Percentiles rank a stretch among this genome's conserved stretches.
phyloP scores from a whole-genome alignment of 2,797 vertebrate species.

The Emys orbicularis region DNA sequence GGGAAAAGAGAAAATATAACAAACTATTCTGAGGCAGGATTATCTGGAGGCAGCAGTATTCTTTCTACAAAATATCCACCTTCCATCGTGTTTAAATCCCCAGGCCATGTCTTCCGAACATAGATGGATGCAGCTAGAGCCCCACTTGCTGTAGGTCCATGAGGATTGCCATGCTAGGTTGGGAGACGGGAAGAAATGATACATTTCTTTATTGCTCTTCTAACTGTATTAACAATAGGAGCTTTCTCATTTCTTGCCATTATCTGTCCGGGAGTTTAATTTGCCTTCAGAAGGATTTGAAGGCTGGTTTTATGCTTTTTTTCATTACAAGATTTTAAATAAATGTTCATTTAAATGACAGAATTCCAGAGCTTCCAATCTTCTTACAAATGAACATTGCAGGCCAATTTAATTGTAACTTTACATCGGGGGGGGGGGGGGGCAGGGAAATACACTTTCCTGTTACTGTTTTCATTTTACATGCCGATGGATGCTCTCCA shows the following conservation, averaged over 20 bases:
- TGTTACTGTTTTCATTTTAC: slow-evolving; percentile 45
- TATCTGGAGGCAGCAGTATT: background rate
- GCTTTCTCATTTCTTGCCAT: background rate
- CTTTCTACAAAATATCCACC: background rate
- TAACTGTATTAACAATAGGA: background rate
- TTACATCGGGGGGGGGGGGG: too few species aligned
- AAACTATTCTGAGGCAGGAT: background rate
- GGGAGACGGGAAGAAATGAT: background rate
- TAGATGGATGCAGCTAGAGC: background rate
- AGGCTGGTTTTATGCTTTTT: background rate
- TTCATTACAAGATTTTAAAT: slow-evolving; percentile 30
- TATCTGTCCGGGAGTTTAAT: slow-evolving; percentile 5
- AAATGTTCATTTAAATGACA: slow-evolving; percentile 44
- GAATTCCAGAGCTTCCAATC: slow-evolving; percentile 50
- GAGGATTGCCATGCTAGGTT: background rate
- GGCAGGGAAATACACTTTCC: background rate
- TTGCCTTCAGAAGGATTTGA: slow-evolving; percentile 35
- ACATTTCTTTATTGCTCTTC: background rate
- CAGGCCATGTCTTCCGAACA: background rate
- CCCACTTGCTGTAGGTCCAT: background rate
- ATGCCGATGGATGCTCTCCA: slow-evolving; percentile 28
- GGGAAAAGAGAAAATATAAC: background rate
- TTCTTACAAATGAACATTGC: slow-evolving; percentile 48
- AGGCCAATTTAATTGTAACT: slow-evolving; percentile 53
- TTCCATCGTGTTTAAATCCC: background rate